A percentile compares a stretch with the other conserved stretches of the same genome.
These are phyloP conservation scores for Rotaria macrura DNA, from an alignment of 2,888 invertebrate genomes.

Conservation along the genomic window DNA sequence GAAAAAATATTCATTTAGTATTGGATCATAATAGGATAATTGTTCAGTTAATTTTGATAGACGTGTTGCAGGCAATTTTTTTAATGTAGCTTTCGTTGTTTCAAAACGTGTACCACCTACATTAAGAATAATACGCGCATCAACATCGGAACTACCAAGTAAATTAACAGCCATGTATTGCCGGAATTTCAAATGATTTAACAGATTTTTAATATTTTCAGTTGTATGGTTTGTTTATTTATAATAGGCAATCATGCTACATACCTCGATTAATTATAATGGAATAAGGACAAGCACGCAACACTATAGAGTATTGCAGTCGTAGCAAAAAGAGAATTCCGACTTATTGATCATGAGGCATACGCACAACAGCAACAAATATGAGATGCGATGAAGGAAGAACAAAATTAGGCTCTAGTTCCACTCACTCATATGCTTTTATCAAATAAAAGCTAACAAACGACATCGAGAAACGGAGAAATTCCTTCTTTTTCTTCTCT, in stretches of 20 bases:
- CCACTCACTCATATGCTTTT: not conserved
- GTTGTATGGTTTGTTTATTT: not conserved
- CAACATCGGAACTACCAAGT: slow-evolving; percentile 17
- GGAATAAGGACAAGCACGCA: not conserved
- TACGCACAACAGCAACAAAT: not conserved
- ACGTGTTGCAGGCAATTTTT: slow-evolving; percentile 84
- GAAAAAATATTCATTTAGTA: slow-evolving; percentile 94
- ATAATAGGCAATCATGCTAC: not conserved
- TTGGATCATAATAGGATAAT: slow-evolving; percentile 87
- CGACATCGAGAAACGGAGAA: not conserved
- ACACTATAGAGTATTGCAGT: not conserved
- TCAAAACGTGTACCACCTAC: slow-evolving; percentile 84
- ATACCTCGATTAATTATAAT: not conserved
- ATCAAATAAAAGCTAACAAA: not conserved
- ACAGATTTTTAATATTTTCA: no score
- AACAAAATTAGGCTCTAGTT: not conserved
- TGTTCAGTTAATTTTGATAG: slow-evolving; percentile 73
- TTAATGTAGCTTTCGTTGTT: slow-evolving; percentile 58
- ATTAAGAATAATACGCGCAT: slow-evolving; percentile 81
- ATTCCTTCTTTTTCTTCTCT: not conserved
- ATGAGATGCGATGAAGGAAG: not conserved
- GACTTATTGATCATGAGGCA: not conserved
- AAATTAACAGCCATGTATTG: not conserved
- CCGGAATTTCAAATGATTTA: not conserved
- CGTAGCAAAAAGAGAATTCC: not conserved